phyloP scores from a whole-genome alignment of 2,888 invertebrate genomes.

The Selenia dentaria region DNA sequence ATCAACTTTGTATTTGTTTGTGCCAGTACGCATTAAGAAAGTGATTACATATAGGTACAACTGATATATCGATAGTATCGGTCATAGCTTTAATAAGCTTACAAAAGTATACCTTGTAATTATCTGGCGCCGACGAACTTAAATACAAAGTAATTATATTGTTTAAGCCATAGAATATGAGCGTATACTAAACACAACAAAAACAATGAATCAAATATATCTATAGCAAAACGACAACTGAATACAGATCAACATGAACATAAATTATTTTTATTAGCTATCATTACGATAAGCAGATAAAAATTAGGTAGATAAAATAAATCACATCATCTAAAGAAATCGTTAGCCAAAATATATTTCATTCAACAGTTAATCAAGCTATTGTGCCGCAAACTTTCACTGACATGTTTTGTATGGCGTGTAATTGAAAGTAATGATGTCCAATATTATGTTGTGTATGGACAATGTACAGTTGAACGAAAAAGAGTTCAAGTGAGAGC shows the following conservation, averaged over 20 bases:
- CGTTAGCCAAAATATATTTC: conserved; percentile 28
- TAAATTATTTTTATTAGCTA: conserved; percentile 6
- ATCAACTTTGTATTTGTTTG: conserved; percentile 78
- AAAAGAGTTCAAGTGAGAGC: conserved; percentile 2
- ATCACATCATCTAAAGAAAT: conserved; percentile 18
- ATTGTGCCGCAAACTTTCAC: conserved; percentile 35
- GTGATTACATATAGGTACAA: conserved; percentile 32
- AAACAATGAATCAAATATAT: background rate
- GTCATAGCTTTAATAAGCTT: background rate
- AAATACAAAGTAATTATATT: background rate
- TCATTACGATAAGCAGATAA: conserved; percentile 1
- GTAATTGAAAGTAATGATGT: conserved; percentile 36
- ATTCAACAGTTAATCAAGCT: conserved; percentile 32
- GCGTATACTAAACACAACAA: too few species aligned
- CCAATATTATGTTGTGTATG: conserved; percentile 23
- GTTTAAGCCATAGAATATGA: too few species aligned
- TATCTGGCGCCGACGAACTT: background rate
- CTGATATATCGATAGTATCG: background rate
- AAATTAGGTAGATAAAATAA: conserved; percentile 14
- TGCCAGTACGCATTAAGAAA: conserved; percentile 62
- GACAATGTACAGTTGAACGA: conserved; percentile 17
- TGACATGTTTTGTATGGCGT: conserved; percentile 34
- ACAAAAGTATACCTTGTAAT: conserved; percentile 6
- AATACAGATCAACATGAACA: conserved; percentile 7
- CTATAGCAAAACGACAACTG: background rate